Base-by-base conservation (phyloP, 2,113 vertebrate species). In the Eulemur macaco region DNA sequence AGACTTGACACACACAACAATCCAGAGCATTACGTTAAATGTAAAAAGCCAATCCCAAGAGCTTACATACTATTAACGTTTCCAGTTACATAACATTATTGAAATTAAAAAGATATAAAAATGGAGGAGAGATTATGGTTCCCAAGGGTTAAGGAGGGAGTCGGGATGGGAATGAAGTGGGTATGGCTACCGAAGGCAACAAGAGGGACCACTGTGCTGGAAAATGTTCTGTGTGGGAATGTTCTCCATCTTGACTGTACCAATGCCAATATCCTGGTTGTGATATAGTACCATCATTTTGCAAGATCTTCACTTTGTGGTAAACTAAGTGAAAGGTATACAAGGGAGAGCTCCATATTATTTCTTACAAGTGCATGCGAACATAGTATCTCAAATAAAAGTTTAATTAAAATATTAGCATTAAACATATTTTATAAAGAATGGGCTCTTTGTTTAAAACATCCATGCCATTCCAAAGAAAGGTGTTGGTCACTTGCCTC, bases 351-450 rank as follows among this genome's bases (percentile, higher is more conserved):
- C 50, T 83, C n/a, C 82, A 14, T 52, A 52, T 83, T 66, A 54
- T 66, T 88, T 80, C 64, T 95, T 91, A 78, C 9, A 78, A 78
- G 12, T 31, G 42, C 21, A 64, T 5, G 5, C 74, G 37, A 87
- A 69, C 29, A n/a, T 37, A 63, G 3, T 68, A 86, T 60, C 21
- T 68, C 45, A 66, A 81, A 80, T n/a, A 14, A 47, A 94, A 86
- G 39, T 63, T 64, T 47, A 71, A 69, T 31, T 82, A 9, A 89
- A 77, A 73, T 76, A 64, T 25, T 50, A 94, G 17, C 37, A 69
- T 63, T 91, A 80, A 47, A n/a, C 27, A 52, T 86, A 47, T 78
- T 86, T 94, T 77, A 71, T 37, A 68, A 60, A 85, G 50, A 95
- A 91, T 10, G 18, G 56, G 13, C 11, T 93, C 42, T 66, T 82